Base-by-base conservation (phyloP, 2,113 vertebrate genomes). In the Ammodytes dubius region DNA sequence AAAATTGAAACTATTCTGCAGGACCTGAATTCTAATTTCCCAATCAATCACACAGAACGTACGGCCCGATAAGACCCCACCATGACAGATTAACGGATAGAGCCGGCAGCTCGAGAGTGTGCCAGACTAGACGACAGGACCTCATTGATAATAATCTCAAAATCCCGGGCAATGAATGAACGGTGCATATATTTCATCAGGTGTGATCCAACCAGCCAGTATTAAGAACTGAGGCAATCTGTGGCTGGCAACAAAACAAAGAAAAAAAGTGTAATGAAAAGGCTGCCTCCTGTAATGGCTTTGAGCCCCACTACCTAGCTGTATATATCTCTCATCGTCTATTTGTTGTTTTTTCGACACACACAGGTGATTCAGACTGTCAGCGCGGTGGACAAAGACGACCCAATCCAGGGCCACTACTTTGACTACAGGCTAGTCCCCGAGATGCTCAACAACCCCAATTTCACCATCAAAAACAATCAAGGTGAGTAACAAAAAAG, bases 391-490 rank as follows among this genome's bases (percentile, higher is more conserved):
- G 98, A 99, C 94, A 98, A 96, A 92, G 98, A 99, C 65, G 98
- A 98, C 83, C 98, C 98, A 40, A 95, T 97, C 92, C 97, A 96
- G 59, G 98, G 98, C 74, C 98, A 99, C 93, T 97, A 96, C 84
- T 99, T 99, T 90, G 94, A 98, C 85, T 99, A 98, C 80, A 97
- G 97, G 52, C 96, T 99, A 56, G 94, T 97, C 70, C 97, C 97
- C 1, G 97, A 99, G 94, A 97, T 98, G 96, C 95, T 93, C 84
- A 98, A 97, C 94, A 99, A 99, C 82, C 98, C 98, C 42, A 99
- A 99, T 92, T 99, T 99, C 83, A 99, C 98, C 84, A 99, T 99
- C 88, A 98, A 97, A 95, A 97, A 99, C 93, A 99, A 99, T 84
- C 89, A 84, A 88, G 91, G 93, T 93, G 67, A 79, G 87, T 45